phyloP scores from a whole-genome alignment of 2,113 vertebrate genomes.

The Hyperopisus bebe region DNA sequence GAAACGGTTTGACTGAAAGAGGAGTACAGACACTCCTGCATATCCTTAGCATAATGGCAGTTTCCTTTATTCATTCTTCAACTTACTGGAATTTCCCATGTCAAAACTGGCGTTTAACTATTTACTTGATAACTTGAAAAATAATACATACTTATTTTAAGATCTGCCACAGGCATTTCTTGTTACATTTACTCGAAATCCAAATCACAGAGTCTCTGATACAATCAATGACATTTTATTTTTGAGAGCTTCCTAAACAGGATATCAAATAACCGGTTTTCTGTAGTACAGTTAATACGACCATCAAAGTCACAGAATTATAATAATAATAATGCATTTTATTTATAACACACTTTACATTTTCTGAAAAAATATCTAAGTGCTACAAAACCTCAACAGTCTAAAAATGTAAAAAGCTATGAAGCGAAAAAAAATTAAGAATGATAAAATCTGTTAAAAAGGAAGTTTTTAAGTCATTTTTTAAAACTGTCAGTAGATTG shows the following conservation, averaged over 20 bases:
- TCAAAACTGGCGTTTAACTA: background rate
- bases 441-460: no score
- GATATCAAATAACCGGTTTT: background rate
- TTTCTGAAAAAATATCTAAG: no score
- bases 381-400: no score
- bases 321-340: no score
- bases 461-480: no score
- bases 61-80: background rate
- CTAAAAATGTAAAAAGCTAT: no score
- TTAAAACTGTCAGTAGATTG: no score
- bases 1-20: background rate
- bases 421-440: no score
- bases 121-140: background rate
- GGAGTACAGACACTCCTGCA: background rate
- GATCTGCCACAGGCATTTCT: background rate
- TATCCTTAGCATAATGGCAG: background rate
- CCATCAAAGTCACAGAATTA: background rate
- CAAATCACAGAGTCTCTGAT: background rate
- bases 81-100: background rate
- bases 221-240: background rate
- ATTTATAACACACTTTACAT: no score
- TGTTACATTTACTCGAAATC: background rate
- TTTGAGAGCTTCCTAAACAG: background rate
- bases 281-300: background rate
- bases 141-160: background rate